Evolutionary conservation across 2,113 vertebrate species (phyloP).

Genomic region (Casuarius casuarius): DNA sequence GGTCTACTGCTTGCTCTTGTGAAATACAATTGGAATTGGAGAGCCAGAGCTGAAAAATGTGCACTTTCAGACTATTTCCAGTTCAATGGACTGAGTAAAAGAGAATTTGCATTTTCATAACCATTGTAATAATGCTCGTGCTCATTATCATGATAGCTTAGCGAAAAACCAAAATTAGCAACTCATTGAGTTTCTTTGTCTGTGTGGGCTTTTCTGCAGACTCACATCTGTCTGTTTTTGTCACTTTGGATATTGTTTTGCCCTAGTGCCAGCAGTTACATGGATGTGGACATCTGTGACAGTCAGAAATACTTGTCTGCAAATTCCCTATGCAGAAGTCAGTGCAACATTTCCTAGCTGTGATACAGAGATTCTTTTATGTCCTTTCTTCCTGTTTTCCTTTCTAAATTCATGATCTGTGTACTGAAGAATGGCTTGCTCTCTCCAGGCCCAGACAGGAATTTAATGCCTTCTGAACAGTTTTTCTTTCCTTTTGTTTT

Average conservation of each 20-base stretch:
- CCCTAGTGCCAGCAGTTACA: background rate
- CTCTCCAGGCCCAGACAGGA: background rate
- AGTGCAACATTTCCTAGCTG: background rate
- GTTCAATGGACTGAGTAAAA: conserved; percentile 33
- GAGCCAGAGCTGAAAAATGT: background rate
- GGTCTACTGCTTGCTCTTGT: background rate
- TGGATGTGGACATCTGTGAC: background rate
- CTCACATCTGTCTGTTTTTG: conserved; percentile 47
- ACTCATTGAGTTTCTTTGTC: background rate
- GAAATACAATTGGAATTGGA: background rate
- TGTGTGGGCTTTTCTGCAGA: conserved; percentile 9
- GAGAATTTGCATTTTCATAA: conserved; percentile 68
- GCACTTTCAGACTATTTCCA: conserved; percentile 25
- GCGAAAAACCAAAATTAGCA: conserved; percentile 13
- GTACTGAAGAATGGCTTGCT: background rate
- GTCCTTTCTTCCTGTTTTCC: background rate
- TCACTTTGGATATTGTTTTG: conserved; percentile 28
- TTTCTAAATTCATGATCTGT: background rate
- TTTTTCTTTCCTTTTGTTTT: background rate
- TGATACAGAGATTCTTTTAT: background rate
- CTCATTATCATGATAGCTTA: conserved; percentile 23
- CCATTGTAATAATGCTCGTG: conserved; percentile 32
- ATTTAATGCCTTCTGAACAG: background rate
- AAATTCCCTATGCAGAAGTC: background rate
- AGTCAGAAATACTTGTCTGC: background rate